phyloP scores from a whole-genome alignment of 2,113 vertebrate genomes.

The Heptranchias perlo region DNA sequence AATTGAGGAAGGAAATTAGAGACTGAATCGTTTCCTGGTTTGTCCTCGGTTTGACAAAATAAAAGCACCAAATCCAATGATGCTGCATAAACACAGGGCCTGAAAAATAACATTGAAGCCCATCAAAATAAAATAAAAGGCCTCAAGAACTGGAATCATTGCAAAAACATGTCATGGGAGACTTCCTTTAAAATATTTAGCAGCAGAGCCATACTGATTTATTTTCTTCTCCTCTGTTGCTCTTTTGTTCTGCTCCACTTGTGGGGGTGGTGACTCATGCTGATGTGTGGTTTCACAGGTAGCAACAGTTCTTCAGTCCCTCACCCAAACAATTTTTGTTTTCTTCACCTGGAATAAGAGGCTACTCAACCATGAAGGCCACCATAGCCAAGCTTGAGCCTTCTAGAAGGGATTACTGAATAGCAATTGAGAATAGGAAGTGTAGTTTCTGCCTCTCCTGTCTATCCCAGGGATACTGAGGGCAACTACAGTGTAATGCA shows the following conservation, averaged over 20 bases:
- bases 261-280: neutral
- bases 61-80: neutral
- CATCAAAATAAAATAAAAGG: neutral
- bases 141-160: neutral
- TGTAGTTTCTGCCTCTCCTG: neutral
- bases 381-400: neutral
- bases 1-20: neutral
- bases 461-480: neutral
- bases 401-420: neutral
- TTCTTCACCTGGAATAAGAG: neutral
- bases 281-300: neutral
- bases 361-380: conserved; percentile 1
- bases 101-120: neutral
- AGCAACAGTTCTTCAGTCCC: neutral
- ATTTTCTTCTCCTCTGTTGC: neutral
- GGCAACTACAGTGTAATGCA: neutral
- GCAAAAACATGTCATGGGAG: neutral
- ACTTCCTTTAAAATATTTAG: neutral
- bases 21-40: neutral
- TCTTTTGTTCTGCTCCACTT: neutral
- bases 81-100: neutral
- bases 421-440: neutral
- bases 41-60: neutral
- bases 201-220: neutral
- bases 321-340: neutral